Base-by-base conservation (phyloP, 2,113 vertebrate species). In the Chitala chitala region DNA sequence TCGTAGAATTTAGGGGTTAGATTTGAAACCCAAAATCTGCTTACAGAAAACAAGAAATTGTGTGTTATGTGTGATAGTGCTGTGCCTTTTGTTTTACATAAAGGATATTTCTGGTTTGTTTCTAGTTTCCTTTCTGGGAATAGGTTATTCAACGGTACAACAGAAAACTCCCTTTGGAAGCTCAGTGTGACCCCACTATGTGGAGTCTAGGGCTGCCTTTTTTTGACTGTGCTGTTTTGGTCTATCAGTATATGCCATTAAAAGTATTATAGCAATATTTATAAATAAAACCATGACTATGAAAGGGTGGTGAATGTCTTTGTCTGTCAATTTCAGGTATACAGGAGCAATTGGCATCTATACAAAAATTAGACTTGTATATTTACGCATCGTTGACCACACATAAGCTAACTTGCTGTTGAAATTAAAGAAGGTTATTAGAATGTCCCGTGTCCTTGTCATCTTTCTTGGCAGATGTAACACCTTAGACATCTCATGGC, bases 181-280 rank as follows among this genome's bases (percentile, higher is more conserved):
- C 85, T 83, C 80, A 68, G 82, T 59, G 82, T 85, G 71, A n/a
- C 93, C 90, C 91, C 94, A 95, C 93, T 84, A 1, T 94, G 94
- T 96, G 94, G 94, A 84, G 86, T 82, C 84, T 88, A 88, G 78
- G 86, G 70, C 71, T 64, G 85, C 81, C 81, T 79, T 81, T 86
- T 83, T 74, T 85, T 78, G 79, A 81, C 78, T 58, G 69, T 86
- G 81, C 74, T 64, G 42, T 73, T 46, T 82, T 78, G 82, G 83
- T 88, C 81, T 78, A 85, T 89, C 88, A 83, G 84, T 90, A 88
- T 89, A 88, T 82, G 89, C 91, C 85, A 85, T 88, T 88, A 86
- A 83, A 91, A 92, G 93, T 96, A 96, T 96, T 92, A 92, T 90
- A 99, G 96, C 96, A 99, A 98, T 96, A 98, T 91, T 92, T 89